Evolutionary conservation across 1,140 invertebrate genomes (phyloP).

Genomic region (Anastrepha ludens): DNA sequence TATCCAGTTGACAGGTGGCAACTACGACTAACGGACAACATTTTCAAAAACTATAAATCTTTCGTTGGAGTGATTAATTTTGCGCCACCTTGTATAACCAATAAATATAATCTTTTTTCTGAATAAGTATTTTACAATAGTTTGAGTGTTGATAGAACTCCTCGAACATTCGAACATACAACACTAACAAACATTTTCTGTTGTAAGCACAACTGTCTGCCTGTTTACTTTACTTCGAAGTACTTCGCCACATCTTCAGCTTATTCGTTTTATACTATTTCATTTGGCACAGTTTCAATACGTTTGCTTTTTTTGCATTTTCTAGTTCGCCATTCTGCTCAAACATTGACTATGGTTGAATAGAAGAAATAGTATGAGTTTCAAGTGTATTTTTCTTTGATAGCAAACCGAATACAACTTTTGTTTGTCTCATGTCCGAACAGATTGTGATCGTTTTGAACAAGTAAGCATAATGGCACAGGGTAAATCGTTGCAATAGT

Average conservation of each 20-base stretch:
- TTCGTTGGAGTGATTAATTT: no score
- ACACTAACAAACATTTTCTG: not conserved
- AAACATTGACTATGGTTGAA: conserved; percentile 9
- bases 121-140: no score
- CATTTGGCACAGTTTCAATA: conserved; percentile 42
- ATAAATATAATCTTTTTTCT: no score
- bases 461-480: conserved; percentile 1
- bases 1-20: no score
- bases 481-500: not conserved
- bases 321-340: not conserved
- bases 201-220: not conserved
- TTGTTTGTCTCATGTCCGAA: conserved; percentile 53
- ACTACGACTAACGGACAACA: no score
- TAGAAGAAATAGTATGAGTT: conserved; percentile 13
- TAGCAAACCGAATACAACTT: conserved; percentile 32
- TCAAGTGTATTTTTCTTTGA: conserved; percentile 13
- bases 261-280: not conserved
- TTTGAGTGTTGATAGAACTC: no score
- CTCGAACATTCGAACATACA: not conserved
- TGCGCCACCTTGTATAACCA: no score
- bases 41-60: no score
- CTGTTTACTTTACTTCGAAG: not conserved
- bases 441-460: conserved; percentile 54
- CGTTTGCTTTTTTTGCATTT: not conserved
- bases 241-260: conserved; percentile 18